Evolutionary conservation across 2,797 vertebrate species (phyloP).

Genomic region (Steatocranus sp.): DNA sequence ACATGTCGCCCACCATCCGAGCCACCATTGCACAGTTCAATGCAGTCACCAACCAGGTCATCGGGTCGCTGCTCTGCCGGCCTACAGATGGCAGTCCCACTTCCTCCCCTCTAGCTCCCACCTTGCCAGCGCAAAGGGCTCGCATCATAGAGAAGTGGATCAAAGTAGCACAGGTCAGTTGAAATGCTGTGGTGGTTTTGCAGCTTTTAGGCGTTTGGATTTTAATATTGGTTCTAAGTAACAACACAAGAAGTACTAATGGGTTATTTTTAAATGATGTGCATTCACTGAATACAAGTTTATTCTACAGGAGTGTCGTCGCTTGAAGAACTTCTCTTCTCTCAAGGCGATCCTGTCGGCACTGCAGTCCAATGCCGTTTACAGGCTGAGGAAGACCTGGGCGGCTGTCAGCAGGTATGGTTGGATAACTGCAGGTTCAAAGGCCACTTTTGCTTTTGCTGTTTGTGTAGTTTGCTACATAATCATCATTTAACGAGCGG

Average conservation of each 20-base stretch:
- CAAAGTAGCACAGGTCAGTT: constrained; percentile 78
- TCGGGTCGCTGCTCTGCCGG: constrained; percentile 74
- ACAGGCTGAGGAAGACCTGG: constrained; percentile 84
- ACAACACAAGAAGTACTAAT: not conserved
- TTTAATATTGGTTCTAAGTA: not conserved
- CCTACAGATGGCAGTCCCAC: constrained; percentile 45
- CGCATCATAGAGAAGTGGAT: constrained; percentile 85
- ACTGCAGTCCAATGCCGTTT: constrained; percentile 82
- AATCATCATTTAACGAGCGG: constrained; percentile 26
- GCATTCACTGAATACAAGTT: not conserved
- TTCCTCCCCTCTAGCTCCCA: constrained; percentile 33
- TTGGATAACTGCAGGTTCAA: not conserved
- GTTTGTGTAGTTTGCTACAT: not conserved
- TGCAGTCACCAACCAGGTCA: constrained; percentile 79
- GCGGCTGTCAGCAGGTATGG: constrained; percentile 64
- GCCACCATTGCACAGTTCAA: constrained; percentile 88
- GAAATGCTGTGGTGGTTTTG: not conserved
- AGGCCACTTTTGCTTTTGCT: not conserved
- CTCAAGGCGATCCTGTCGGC: constrained; percentile 82
- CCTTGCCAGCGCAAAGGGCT: constrained; percentile 69
- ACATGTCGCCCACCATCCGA: constrained; percentile 79
- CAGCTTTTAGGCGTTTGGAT: not conserved
- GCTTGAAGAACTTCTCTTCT: constrained; percentile 84
- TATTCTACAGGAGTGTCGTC: constrained; percentile 72
- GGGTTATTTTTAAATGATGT: not conserved